These are phyloP conservation scores for Vandiemenella viatica DNA, from an alignment of 2,888 invertebrate genomes.

Conservation along the genomic window DNA sequence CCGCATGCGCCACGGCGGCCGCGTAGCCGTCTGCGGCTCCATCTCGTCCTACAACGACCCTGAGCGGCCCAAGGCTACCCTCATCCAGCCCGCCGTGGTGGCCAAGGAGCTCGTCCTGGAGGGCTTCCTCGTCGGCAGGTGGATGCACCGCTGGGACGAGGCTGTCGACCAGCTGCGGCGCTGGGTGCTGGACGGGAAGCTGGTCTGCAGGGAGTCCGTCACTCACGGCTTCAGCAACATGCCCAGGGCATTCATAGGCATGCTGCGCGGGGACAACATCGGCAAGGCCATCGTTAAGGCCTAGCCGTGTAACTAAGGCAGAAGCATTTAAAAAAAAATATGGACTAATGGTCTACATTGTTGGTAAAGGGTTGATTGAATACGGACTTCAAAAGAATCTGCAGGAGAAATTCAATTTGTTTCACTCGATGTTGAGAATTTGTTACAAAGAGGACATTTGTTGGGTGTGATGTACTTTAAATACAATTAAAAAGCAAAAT, in stretches of 20 bases:
- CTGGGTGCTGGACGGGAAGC: conserved; percentile 39
- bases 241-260: conserved; percentile 26
- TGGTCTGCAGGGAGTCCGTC: conserved; percentile 26
- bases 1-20: conserved; percentile 44
- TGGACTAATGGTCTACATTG: too few relatives aligned
- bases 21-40: conserved; percentile 47
- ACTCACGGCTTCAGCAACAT: conserved; percentile 28
- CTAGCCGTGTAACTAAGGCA: too few relatives aligned
- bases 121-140: conserved; percentile 41
- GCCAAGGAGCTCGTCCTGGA: conserved; percentile 42
- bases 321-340: too few relatives aligned
- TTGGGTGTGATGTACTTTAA: too few relatives aligned
- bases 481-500: too few relatives aligned
- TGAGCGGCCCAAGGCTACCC: conserved; percentile 22
- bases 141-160: conserved; percentile 43
- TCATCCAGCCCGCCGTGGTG: conserved; percentile 39
- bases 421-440: too few relatives aligned
- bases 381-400: too few relatives aligned
- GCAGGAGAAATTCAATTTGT: too few relatives aligned
- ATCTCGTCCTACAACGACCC: conserved; percentile 25
- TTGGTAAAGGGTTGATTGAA: too few relatives aligned
- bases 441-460: too few relatives aligned
- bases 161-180: conserved; percentile 43
- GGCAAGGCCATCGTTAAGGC: conserved; percentile 26
- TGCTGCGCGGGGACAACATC: conserved; percentile 26